phyloP scores from a whole-genome alignment of 2,888 invertebrate species.

The Pemphredon lugubris region DNA sequence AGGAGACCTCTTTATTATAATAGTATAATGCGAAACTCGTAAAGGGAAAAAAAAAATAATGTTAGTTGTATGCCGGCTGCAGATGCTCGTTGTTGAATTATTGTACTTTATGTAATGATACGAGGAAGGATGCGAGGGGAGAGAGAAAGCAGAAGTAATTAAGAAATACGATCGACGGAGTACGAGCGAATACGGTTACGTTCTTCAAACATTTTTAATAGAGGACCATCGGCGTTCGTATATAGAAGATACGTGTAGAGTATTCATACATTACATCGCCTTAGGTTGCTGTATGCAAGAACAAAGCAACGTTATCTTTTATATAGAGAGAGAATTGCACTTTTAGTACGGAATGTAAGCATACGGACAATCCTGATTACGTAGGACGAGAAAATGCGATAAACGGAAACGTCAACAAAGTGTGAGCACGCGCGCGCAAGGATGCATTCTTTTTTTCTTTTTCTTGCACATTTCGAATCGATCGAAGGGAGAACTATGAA shows the following conservation, averaged over 20 bases:
- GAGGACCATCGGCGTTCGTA: conserved; percentile 56
- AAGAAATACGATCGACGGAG: conserved; percentile 6
- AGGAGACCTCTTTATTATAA: conserved; percentile 38
- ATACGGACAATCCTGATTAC: conserved; percentile 49
- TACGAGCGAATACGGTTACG: conserved; percentile 42
- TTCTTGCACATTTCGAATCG: too few species aligned
- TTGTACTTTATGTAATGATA: conserved; percentile 37
- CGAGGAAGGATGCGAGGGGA: background rate
- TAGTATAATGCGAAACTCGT: conserved; percentile 39
- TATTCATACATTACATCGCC: conserved; percentile 45
- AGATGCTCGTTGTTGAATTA: conserved; percentile 52
- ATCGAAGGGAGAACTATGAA: too few species aligned
- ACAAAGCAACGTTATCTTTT: conserved; percentile 54
- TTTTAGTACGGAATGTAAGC: conserved; percentile 50
- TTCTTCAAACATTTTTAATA: conserved; percentile 51
- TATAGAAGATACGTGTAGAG: conserved; percentile 49
- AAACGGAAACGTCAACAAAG: background rate
- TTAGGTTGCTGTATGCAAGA: conserved; percentile 46
- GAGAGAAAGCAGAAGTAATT: background rate
- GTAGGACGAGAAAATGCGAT: background rate
- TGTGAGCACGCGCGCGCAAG: background rate
- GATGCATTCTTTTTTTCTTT: too few species aligned
- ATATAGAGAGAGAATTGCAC: conserved; percentile 55
- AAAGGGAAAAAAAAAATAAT: conserved; percentile 5
- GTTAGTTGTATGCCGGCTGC: conserved; percentile 45